A percentile compares a stretch with the other conserved stretches of the same genome.
Conservation (phyloP, 2,113 vertebrate genomes). For the Myiozetetes cayanensis region DNA sequence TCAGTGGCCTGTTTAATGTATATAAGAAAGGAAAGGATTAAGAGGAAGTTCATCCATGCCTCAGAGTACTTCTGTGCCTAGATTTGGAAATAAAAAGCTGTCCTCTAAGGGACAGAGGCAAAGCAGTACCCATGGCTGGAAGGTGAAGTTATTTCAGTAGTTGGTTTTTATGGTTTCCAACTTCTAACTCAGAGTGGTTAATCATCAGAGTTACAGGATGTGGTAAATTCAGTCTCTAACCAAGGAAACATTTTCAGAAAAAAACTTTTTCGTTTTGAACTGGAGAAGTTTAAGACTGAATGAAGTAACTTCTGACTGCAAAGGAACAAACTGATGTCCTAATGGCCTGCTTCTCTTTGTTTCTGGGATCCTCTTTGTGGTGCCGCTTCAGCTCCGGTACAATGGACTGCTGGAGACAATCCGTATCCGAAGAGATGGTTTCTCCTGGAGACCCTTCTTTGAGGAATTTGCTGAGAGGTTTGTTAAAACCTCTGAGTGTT, state of each 20-base stretch:
- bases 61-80: background rate
- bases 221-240: background rate
- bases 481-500: background rate
- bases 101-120: background rate
- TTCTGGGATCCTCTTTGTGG: background rate
- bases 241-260: background rate
- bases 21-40: background rate
- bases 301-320: background rate
- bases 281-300: background rate
- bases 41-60: background rate
- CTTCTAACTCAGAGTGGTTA: background rate
- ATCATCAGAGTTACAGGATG: background rate
- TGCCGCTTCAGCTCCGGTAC: slow-evolving; percentile 70
- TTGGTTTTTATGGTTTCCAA: background rate
- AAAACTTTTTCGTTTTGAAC: background rate
- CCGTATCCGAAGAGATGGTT: slow-evolving; percentile 77
- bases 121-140: background rate
- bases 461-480: slow-evolving; percentile 77
- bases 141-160: background rate
- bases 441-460: slow-evolving; percentile 79
- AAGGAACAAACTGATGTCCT: background rate
- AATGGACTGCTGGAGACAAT: slow-evolving; percentile 80
- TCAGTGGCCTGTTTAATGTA: background rate
- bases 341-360: background rate
- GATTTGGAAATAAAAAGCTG: background rate